phyloP scores from a whole-genome alignment of 1,140 invertebrate species.

The Maconellicoccus hirsutus region DNA sequence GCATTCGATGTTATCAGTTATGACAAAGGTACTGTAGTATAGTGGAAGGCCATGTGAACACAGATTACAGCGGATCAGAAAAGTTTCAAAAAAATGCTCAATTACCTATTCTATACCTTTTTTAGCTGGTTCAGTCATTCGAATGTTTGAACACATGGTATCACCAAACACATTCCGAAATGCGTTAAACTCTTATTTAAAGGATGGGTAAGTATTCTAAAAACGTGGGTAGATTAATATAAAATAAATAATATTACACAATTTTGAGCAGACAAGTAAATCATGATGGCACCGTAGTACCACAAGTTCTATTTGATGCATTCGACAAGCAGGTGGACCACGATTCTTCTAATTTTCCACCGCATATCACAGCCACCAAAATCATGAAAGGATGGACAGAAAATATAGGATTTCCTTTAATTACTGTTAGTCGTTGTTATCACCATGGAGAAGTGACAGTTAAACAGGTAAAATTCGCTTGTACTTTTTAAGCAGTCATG shows the following conservation, averaged over 20 bases:
- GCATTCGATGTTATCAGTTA: slow-evolving; percentile 92
- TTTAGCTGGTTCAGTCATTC: slow-evolving; percentile 44
- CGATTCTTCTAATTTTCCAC: background rate
- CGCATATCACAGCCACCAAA: background rate
- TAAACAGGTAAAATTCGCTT: slow-evolving; percentile 16
- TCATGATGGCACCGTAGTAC: background rate
- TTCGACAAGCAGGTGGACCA: background rate
- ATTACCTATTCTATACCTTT: background rate
- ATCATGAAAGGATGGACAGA: slow-evolving; percentile 45
- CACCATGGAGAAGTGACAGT: slow-evolving; percentile 27
- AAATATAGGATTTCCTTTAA: slow-evolving; percentile 60
- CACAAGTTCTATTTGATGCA: background rate
- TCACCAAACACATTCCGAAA: slow-evolving; percentile 46
- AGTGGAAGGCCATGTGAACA: too few relatives aligned
- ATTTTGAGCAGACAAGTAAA: too few relatives aligned
- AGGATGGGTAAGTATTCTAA: background rate
- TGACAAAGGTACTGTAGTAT: slow-evolving; percentile 70
- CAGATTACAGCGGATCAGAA: too few relatives aligned
- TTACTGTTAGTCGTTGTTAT: slow-evolving; percentile 50
- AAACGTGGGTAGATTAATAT: background rate
- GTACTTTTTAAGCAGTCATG: too few relatives aligned
- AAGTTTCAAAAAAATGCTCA: too few relatives aligned
- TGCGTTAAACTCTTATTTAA: slow-evolving; percentile 30
- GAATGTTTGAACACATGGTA: slow-evolving; percentile 62
- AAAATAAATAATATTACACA: too few relatives aligned